Percentiles rank a stretch among this genome's conserved stretches.
These are phyloP conservation scores for Macrosoma leucophasiata DNA, from an alignment of 2,888 invertebrate genomes.

Conservation along the genomic window DNA sequence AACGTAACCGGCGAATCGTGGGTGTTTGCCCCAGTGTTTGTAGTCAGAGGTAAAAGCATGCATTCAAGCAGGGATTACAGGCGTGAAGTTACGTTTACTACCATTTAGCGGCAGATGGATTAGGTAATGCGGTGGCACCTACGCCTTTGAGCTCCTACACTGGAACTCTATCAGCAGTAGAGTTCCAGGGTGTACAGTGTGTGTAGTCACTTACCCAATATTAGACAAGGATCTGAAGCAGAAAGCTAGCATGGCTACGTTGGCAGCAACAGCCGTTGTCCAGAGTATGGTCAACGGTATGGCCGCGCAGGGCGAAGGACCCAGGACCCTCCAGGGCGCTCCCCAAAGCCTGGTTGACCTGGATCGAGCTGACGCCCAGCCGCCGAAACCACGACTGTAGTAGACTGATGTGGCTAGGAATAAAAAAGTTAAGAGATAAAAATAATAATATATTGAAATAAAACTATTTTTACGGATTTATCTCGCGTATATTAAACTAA, in stretches of 20 bases:
- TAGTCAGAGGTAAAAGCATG: no score
- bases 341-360: conserved; percentile 49
- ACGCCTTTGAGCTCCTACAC: no score
- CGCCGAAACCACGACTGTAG: conserved; percentile 67
- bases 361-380: conserved; percentile 59
- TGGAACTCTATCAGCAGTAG: no score
- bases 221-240: conserved; percentile 57
- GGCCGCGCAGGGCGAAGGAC: conserved; percentile 63
- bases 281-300: conserved; percentile 58
- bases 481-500: no score
- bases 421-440: not conserved
- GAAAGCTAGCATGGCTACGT: conserved; percentile 58
- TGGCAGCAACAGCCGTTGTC: conserved; percentile 49
- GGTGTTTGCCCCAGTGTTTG: no score
- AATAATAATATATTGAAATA: not conserved
- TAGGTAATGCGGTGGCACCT: no score
- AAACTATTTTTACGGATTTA: no score
- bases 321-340: conserved; percentile 60
- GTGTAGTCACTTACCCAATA: conserved; percentile 59
- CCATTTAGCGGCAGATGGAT: no score
- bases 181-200: no score
- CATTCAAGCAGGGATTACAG: no score
- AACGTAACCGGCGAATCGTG: no score
- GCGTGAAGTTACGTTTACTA: no score
- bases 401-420: conserved; percentile 59